phyloP scores from a whole-genome alignment of 2,797 vertebrate genomes.

The Acanthurus lineatus region DNA sequence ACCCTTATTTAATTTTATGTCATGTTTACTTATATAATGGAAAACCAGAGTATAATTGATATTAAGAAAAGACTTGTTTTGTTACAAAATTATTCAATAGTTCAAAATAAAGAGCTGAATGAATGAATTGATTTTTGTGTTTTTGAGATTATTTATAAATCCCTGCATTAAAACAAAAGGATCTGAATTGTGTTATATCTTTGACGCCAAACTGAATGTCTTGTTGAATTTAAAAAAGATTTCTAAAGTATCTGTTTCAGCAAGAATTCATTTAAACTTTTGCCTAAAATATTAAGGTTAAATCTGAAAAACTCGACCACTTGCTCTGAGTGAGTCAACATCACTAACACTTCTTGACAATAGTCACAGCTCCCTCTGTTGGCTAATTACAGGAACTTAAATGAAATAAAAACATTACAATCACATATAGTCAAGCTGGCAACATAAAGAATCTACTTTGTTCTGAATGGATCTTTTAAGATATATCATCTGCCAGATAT shows the following conservation, averaged over 20 bases:
- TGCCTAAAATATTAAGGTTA: not conserved
- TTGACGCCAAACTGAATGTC: not conserved
- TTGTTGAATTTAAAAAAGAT: not conserved
- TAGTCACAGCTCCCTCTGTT: slow-evolving; percentile 45
- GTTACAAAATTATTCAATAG: slow-evolving; percentile 56
- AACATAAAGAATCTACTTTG: not conserved
- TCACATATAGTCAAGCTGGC: not conserved
- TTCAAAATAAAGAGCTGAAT: slow-evolving; percentile 76
- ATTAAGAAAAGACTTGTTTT: slow-evolving; percentile 61
- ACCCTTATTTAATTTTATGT: slow-evolving; percentile 76
- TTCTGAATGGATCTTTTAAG: not conserved
- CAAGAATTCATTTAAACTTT: not conserved
- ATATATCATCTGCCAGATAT: not conserved
- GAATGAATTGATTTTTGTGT: slow-evolving; percentile 17
- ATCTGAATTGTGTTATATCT: not conserved
- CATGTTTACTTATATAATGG: slow-evolving; percentile 60
- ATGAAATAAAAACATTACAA: not conserved
- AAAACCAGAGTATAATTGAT: slow-evolving; percentile 54
- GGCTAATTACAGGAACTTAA: slow-evolving; percentile 25
- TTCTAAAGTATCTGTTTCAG: not conserved
- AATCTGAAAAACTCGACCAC: not conserved
- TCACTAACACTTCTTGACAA: not conserved
- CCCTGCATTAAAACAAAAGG: not conserved
- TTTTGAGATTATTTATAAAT: slow-evolving; percentile 4
- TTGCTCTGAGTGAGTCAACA: not conserved